Conservation (phyloP, 2,113 vertebrate genomes). For the Tor tambroides region DNA sequence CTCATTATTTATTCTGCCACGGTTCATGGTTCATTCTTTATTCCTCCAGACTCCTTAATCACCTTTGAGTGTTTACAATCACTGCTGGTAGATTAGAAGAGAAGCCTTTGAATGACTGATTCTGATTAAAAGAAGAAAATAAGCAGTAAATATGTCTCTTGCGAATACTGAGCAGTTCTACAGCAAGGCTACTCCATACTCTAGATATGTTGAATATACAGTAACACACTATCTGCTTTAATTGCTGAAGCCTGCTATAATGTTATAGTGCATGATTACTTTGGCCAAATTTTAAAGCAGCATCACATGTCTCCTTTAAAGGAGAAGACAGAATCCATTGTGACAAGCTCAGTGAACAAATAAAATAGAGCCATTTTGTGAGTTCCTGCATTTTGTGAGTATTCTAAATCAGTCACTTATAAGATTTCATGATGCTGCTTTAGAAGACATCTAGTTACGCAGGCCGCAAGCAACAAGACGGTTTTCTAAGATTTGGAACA, state of each 20-base stretch:
- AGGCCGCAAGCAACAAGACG: background rate
- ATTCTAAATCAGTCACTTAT: background rate
- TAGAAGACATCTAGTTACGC: background rate
- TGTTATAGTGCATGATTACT: background rate
- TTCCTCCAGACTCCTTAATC: slow-evolving; percentile 69
- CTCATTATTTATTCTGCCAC: slow-evolving; percentile 63
- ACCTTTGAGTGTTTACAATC: slow-evolving; percentile 62
- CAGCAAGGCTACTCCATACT: slow-evolving; percentile 10
- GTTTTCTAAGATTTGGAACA: background rate
- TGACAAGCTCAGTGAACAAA: background rate
- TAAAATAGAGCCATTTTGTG: background rate
- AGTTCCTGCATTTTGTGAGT: background rate
- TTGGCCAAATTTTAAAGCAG: background rate
- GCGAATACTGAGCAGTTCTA: slow-evolving; percentile 60
- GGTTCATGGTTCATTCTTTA: slow-evolving; percentile 48
- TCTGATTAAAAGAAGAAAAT: slow-evolving; percentile 65
- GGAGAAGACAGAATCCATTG: background rate
- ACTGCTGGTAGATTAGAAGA: slow-evolving; percentile 69
- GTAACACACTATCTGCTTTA: slow-evolving; percentile 25
- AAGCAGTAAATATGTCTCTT: slow-evolving; percentile 31
- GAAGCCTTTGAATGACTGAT: slow-evolving; percentile 64
- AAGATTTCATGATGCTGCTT: background rate
- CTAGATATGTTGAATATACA: background rate
- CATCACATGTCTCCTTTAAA: background rate
- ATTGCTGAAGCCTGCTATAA: background rate